phyloP scores from a whole-genome alignment of 1,140 invertebrate genomes.

The Homarus americanus region DNA sequence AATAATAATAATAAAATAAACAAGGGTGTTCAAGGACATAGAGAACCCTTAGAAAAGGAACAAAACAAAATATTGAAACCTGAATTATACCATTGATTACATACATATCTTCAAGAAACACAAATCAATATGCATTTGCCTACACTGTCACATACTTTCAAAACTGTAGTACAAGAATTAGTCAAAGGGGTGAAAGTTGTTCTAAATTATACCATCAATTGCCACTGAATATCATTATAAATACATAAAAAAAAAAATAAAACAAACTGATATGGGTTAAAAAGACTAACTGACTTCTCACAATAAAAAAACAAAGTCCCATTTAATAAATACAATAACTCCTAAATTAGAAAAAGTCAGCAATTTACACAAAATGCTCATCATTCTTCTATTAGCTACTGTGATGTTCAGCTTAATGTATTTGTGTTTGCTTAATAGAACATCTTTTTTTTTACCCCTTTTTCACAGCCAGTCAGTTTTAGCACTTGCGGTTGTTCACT shows the following conservation, averaged over 20 bases:
- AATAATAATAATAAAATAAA: too few relatives aligned
- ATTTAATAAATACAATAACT: background rate
- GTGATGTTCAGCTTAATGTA: background rate
- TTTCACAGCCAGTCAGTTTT: conserved; percentile 68
- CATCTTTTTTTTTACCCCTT: background rate
- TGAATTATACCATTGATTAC: too few relatives aligned
- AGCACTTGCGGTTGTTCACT: conserved; percentile 88
- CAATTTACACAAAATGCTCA: background rate
- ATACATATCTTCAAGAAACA: too few relatives aligned
- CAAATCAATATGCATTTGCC: too few relatives aligned
- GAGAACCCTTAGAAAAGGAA: background rate
- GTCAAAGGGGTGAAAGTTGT: conserved; percentile 1
- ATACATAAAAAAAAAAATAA: background rate
- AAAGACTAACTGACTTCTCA: background rate
- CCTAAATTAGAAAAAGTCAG: background rate
- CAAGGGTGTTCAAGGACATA: background rate
- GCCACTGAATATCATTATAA: background rate
- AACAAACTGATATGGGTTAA: background rate
- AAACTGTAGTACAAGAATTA: background rate
- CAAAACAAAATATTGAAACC: background rate
- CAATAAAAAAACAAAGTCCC: background rate
- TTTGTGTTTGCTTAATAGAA: background rate
- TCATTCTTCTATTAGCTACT: background rate
- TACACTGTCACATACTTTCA: too few relatives aligned
- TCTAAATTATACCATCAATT: background rate